A percentile compares a stretch with the other conserved stretches of the same genome.
These are phyloP conservation scores for Paraescarpia echinospica DNA, from an alignment of 1,140 invertebrate genomes.

Conservation along the genomic window DNA sequence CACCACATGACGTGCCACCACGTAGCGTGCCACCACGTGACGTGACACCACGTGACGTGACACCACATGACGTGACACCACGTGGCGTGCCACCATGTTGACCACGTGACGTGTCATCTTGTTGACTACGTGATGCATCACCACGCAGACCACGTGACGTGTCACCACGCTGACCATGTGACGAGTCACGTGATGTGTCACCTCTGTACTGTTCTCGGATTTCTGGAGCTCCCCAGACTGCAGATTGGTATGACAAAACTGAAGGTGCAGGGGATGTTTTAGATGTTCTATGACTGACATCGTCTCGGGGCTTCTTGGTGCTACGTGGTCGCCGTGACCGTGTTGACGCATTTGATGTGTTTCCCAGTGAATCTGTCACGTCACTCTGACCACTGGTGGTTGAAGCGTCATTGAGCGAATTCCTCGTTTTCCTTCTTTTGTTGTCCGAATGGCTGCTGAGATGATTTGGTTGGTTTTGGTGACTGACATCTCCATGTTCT, in stretches of 20 bases:
- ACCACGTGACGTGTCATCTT: too few species aligned
- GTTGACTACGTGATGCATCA: neutral
- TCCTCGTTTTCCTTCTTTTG: neutral
- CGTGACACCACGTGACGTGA: neutral
- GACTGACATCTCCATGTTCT: neutral
- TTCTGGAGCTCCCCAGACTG: neutral
- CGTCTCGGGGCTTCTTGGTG: neutral
- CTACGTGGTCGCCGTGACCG: neutral
- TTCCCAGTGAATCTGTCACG: neutral
- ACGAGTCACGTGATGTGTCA: neutral
- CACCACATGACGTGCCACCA: neutral
- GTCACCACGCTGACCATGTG: neutral
- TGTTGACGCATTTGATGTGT: neutral
- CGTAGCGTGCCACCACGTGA: neutral
- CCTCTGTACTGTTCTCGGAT: neutral
- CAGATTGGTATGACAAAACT: neutral
- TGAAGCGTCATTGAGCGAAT: neutral
- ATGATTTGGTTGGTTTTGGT: neutral
- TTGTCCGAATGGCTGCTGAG: neutral
- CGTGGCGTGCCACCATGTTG: too few species aligned
- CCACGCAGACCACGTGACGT: neutral
- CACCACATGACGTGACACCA: too few species aligned
- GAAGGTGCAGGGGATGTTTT: neutral
- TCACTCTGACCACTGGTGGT: neutral
- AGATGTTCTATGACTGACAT: neutral